These are phyloP conservation scores for Sthenelais limicola DNA, from an alignment of 2,888 invertebrate genomes.

Conservation along the genomic window DNA sequence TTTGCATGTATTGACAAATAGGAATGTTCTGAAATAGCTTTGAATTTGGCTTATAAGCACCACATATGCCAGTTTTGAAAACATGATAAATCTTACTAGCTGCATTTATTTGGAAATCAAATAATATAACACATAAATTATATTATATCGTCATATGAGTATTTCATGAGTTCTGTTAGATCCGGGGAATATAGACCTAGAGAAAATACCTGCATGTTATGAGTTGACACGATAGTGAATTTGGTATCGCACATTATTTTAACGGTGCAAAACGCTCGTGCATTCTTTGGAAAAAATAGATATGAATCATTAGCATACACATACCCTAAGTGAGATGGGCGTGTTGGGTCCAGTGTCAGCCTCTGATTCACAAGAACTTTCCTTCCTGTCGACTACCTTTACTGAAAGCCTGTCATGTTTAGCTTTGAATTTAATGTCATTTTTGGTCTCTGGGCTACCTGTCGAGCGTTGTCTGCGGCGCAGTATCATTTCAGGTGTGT, in stretches of 20 bases:
- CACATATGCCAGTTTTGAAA: too few species aligned
- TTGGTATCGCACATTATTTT: background rate
- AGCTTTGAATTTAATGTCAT: background rate
- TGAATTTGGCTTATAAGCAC: too few species aligned
- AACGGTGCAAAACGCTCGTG: background rate
- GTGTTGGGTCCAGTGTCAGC: conserved; percentile 53
- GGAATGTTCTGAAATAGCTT: too few species aligned
- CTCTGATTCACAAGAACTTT: conserved; percentile 55
- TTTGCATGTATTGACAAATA: too few species aligned
- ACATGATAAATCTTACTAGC: too few species aligned
- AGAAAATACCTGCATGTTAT: too few species aligned
- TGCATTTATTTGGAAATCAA: too few species aligned
- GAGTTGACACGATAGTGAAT: background rate
- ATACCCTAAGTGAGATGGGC: conserved; percentile 41
- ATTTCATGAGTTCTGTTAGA: too few species aligned
- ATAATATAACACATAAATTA: too few species aligned
- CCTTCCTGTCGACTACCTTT: conserved; percentile 41
- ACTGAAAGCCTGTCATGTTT: conserved; percentile 4
- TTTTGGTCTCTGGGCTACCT: background rate
- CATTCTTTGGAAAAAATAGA: background rate
- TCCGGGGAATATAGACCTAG: too few species aligned
- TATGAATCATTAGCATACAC: background rate
- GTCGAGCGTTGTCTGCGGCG: background rate
- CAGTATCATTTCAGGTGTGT: conserved; percentile 7
- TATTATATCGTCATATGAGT: too few species aligned